Percentiles rank a stretch among this genome's conserved stretches.
Evolutionary conservation across 2,113 vertebrate species (phyloP).

Genomic region (Cynoglossus semilaevis): DNA sequence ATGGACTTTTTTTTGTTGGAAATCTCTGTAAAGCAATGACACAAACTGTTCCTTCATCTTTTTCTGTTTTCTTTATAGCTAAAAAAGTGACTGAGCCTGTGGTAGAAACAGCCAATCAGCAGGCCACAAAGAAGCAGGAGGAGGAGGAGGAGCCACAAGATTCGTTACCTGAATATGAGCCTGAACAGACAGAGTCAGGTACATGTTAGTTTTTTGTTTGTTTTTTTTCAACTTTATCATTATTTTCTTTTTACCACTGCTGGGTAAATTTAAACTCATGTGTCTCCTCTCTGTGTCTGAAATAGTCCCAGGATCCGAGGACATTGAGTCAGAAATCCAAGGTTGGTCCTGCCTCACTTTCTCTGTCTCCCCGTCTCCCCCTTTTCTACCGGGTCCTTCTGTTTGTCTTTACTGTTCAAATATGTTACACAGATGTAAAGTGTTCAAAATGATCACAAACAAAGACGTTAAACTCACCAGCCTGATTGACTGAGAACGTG

Average conservation of each 20-base stretch:
- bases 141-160: constrained; percentile 3
- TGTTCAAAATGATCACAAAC: neutral
- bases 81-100: neutral
- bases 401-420: neutral
- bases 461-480: too few species aligned
- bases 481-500: too few species aligned
- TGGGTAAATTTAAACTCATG: too few species aligned
- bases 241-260: too few species aligned
- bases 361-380: neutral
- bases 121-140: neutral
- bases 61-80: neutral
- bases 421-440: too few species aligned
- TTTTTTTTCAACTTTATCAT: too few species aligned
- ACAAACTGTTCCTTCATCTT: neutral
- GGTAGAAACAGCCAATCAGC: constrained; percentile 1
- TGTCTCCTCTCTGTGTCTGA: constrained; percentile 24
- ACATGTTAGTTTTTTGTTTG: neutral
- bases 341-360: constrained; percentile 41
- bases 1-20: too few species aligned
- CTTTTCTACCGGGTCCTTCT: neutral
- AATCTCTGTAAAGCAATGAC: too few species aligned
- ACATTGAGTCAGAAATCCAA: constrained; percentile 68
- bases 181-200: constrained; percentile 20
- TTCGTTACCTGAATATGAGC: fast-evolving
- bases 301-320: constrained; percentile 50